These are phyloP conservation scores for Aradophagus sp. DNA, from an alignment of 1,140 invertebrate genomes.

Conservation along the genomic window DNA sequence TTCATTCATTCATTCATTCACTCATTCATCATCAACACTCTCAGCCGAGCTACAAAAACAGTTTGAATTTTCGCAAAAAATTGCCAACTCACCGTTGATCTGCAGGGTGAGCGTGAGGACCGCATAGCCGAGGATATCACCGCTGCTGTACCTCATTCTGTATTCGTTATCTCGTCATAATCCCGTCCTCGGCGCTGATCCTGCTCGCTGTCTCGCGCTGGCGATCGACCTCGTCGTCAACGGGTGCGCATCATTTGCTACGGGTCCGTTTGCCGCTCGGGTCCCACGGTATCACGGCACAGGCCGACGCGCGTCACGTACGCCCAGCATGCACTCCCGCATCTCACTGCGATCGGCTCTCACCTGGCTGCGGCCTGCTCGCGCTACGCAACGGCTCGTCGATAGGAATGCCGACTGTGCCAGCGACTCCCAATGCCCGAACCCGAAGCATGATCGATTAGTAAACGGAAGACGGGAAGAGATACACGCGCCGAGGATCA, in stretches of 20 bases:
- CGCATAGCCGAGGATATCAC: slow-evolving; percentile 72
- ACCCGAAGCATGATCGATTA: slow-evolving; percentile 68
- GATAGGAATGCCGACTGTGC: slow-evolving; percentile 52
- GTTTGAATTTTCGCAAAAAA: slow-evolving; percentile 2
- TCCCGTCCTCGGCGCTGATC: slow-evolving; percentile 34
- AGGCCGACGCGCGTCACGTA: slow-evolving; percentile 28
- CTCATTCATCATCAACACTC: no score
- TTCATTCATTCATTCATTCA: no score
- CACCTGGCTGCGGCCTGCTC: slow-evolving; percentile 29
- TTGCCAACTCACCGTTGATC: slow-evolving; percentile 64
- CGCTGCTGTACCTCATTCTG: slow-evolving; percentile 73
- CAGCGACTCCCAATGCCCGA: slow-evolving; percentile 57
- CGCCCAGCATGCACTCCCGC: slow-evolving; percentile 52
- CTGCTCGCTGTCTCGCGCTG: slow-evolving; percentile 33
- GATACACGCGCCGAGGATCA: slow-evolving; percentile 54
- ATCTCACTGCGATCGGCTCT: slow-evolving; percentile 38
- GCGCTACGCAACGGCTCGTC: slow-evolving; percentile 30
- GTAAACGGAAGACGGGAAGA: slow-evolving; percentile 60
- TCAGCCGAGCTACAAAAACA: slow-evolving; percentile 11
- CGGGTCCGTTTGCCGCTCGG: no score
- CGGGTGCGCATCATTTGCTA: slow-evolving; percentile 30
- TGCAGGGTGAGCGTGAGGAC: slow-evolving; percentile 70
- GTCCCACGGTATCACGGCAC: slow-evolving; percentile 26
- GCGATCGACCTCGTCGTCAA: slow-evolving; percentile 36
- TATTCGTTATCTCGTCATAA: slow-evolving; percentile 73